Evolutionary conservation across 2,113 vertebrate genomes (phyloP).

Genomic region (Myotis lucifugus): DNA sequence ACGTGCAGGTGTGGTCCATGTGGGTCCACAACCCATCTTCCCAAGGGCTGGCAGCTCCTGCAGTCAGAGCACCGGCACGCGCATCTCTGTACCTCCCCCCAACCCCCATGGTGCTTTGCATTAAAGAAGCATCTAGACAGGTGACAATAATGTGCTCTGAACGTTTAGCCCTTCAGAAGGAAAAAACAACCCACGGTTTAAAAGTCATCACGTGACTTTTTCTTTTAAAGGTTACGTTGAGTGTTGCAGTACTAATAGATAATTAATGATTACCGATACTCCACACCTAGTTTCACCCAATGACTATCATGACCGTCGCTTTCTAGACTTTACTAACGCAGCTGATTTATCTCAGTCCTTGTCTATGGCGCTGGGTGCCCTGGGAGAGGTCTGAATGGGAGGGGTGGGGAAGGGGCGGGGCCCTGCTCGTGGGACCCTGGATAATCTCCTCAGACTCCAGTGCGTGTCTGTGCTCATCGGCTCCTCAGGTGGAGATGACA

Average conservation of each 20-base stretch:
- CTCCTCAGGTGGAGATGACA: slow-evolving; percentile 96
- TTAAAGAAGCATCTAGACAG: not conserved
- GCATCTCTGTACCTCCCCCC: not conserved
- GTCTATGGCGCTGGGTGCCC: not conserved
- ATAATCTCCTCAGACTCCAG: not conserved
- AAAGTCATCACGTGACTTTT: not conserved
- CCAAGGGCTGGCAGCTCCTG: not conserved
- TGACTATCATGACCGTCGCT: not conserved
- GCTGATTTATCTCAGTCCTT: not conserved
- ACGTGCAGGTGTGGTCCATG: not conserved
- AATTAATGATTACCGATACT: not conserved
- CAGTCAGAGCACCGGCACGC: not conserved
- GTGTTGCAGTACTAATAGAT: not conserved
- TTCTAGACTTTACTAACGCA: not conserved
- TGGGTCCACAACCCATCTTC: not conserved
- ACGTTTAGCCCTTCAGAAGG: not conserved
- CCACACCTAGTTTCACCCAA: not conserved
- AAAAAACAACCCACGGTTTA: not conserved
- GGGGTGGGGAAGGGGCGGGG: not conserved
- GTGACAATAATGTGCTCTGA: not conserved
- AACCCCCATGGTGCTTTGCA: not conserved
- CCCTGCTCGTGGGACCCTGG: not conserved
- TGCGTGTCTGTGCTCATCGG: not conserved
- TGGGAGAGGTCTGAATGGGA: not conserved
- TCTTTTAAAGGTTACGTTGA: not conserved